Percentiles rank a stretch among this genome's conserved stretches.
Evolutionary conservation across 2,797 vertebrate species (phyloP).

Genomic region (Neomorphus geoffroyi): DNA sequence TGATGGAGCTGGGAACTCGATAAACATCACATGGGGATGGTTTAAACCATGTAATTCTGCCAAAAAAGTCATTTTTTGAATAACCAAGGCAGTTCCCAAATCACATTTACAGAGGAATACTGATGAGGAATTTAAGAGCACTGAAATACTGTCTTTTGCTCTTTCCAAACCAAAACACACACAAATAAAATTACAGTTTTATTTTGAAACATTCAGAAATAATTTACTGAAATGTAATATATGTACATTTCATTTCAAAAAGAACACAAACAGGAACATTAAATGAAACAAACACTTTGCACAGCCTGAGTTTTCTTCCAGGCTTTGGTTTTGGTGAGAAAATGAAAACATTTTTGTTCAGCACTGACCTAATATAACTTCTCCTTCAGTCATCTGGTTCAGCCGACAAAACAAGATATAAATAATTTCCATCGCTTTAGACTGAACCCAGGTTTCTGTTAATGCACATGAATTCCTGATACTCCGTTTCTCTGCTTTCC

Average conservation of each 20-base stretch:
- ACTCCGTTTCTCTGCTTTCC: background rate
- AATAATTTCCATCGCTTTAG: background rate
- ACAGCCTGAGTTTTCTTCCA: constrained; percentile 15
- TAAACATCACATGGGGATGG: rapidly evolving
- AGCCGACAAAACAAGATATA: background rate
- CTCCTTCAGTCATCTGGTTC: constrained; percentile 14
- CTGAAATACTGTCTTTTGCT: background rate
- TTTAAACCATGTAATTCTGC: background rate
- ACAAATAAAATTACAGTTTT: background rate
- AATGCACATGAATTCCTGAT: background rate
- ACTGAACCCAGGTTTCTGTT: background rate
- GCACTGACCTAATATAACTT: constrained; percentile 27
- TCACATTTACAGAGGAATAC: background rate
- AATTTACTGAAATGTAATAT: constrained; percentile 18
- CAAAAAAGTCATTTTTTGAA: background rate
- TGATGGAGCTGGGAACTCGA: background rate
- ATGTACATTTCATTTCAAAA: background rate
- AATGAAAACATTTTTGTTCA: constrained; percentile 21
- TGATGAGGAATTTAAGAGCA: background rate
- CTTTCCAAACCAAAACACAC: background rate
- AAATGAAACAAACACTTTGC: constrained; percentile 28
- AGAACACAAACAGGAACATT: background rate
- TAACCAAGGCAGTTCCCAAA: background rate
- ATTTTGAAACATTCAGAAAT: constrained; percentile 20
- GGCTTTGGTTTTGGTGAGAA: constrained; percentile 39